A percentile compares a stretch with the other conserved stretches of the same genome.
These are phyloP conservation scores for Zhengitettix transpicula DNA, from an alignment of 2,888 invertebrate genomes.

Conservation along the genomic window DNA sequence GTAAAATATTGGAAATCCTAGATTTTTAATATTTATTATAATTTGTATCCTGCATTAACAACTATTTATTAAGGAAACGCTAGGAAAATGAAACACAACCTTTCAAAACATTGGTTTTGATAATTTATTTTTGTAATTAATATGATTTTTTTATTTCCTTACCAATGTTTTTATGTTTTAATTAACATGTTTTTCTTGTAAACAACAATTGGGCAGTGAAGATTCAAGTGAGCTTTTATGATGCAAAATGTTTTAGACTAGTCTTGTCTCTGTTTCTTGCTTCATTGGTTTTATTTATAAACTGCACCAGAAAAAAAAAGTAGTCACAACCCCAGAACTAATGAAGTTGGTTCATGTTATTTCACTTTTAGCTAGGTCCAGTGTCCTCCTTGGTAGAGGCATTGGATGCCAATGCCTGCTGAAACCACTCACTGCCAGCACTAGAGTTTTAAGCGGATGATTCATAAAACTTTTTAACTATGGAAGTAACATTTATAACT, in stretches of 20 bases:
- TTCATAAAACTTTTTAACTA: not conserved
- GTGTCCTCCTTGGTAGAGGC: not conserved
- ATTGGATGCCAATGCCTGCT: not conserved
- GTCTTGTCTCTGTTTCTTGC: conserved; percentile 3
- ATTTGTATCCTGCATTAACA: too few relatives aligned
- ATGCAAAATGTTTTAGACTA: conserved; percentile 10
- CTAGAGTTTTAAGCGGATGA: not conserved
- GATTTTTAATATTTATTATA: too few relatives aligned
- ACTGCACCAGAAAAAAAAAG: conserved; percentile 11
- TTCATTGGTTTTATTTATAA: conserved; percentile 6
- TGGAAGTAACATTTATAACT: not conserved
- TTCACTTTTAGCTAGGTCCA: not conserved
- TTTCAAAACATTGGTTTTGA: conserved; percentile 5
- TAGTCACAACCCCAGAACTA: not conserved
- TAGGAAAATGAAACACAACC: not conserved
- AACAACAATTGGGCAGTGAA: conserved; percentile 15
- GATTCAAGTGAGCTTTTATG: conserved; percentile 13
- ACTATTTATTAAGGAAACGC: not conserved
- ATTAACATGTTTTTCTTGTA: conserved; percentile 13
- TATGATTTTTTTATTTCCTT: conserved; percentile 10
- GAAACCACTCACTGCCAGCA: not conserved
- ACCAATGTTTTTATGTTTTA: conserved; percentile 11
- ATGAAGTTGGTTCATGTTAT: not conserved
- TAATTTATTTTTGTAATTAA: conserved; percentile 11
- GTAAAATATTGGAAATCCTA: too few relatives aligned